Conservation (phyloP, 2,797 vertebrate species). For the Danionella dracula region DNA sequence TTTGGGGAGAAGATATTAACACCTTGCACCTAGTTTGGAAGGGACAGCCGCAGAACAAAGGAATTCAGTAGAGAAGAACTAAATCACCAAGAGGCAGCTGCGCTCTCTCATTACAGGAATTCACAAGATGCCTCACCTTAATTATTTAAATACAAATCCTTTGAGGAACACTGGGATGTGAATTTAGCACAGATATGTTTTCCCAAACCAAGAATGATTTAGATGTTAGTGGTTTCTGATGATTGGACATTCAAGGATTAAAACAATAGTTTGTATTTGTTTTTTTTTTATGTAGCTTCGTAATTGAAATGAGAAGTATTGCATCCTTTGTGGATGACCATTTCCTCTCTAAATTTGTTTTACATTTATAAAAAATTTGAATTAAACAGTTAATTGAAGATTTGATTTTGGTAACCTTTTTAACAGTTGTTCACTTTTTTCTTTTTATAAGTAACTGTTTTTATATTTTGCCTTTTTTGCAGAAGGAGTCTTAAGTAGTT, state of each 20-base stretch:
- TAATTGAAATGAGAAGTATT: too few relatives aligned
- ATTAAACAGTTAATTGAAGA: too few relatives aligned
- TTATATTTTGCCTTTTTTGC: too few relatives aligned
- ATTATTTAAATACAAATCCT: slow-evolving; percentile 3
- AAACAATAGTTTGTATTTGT: too few relatives aligned
- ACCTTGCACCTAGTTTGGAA: not conserved
- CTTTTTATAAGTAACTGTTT: too few relatives aligned
- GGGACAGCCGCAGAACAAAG: slow-evolving; percentile 6
- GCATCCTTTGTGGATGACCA: too few relatives aligned
- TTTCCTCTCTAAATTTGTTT: too few relatives aligned
- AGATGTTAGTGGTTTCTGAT: not conserved
- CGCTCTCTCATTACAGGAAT: slow-evolving; percentile 15
- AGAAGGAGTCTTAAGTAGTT: too few relatives aligned
- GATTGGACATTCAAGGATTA: not conserved
- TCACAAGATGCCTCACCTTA: slow-evolving; percentile 6
- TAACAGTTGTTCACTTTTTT: too few relatives aligned
- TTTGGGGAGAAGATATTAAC: slow-evolving; percentile 37
- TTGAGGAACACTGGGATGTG: not conserved
- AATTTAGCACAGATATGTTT: not conserved
- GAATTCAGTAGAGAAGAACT: slow-evolving; percentile 20
- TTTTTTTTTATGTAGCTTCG: too few relatives aligned
- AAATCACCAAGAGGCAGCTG: slow-evolving; percentile 16
- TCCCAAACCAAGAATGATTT: not conserved
- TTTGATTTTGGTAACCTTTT: too few relatives aligned
- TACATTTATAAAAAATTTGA: too few relatives aligned